These are phyloP conservation scores for Dynastes grantii DNA, from an alignment of 2,888 invertebrate species.

Conservation along the genomic window DNA sequence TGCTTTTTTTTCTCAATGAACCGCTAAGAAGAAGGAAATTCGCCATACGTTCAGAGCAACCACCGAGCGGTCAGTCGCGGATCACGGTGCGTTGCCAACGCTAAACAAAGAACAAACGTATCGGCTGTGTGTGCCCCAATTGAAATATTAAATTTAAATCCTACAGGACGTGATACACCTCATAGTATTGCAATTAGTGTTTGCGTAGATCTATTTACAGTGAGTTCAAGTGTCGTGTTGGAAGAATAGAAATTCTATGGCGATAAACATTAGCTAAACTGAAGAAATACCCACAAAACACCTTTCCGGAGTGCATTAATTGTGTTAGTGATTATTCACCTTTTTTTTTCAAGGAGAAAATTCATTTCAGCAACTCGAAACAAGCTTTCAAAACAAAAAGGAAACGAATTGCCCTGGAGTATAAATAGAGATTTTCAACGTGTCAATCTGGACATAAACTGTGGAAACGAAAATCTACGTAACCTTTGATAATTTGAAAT, in stretches of 20 bases:
- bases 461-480: neutral
- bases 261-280: neutral
- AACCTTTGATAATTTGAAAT: constrained; percentile 4
- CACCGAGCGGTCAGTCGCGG: constrained; percentile 16
- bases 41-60: constrained; percentile 8
- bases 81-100: neutral
- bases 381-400: constrained; percentile 3
- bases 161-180: constrained; percentile 9
- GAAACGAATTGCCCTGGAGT: neutral
- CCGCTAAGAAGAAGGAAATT: constrained; percentile 30
- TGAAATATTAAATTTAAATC: constrained; percentile 43
- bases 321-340: constrained; percentile 5
- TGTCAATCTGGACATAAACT: neutral
- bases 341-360: neutral
- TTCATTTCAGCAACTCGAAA: neutral
- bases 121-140: constrained; percentile 21
- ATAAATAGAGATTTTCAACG: neutral
- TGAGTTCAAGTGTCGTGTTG: constrained; percentile 16
- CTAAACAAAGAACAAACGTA: constrained; percentile 18
- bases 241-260: neutral
- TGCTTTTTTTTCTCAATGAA: constrained; percentile 24
- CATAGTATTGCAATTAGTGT: constrained; percentile 20
- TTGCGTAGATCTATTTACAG: constrained; percentile 30
- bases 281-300: neutral
- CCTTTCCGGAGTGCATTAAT: neutral